phyloP scores from a whole-genome alignment of 2,888 invertebrate genomes.

The Corythucha ciliata region DNA sequence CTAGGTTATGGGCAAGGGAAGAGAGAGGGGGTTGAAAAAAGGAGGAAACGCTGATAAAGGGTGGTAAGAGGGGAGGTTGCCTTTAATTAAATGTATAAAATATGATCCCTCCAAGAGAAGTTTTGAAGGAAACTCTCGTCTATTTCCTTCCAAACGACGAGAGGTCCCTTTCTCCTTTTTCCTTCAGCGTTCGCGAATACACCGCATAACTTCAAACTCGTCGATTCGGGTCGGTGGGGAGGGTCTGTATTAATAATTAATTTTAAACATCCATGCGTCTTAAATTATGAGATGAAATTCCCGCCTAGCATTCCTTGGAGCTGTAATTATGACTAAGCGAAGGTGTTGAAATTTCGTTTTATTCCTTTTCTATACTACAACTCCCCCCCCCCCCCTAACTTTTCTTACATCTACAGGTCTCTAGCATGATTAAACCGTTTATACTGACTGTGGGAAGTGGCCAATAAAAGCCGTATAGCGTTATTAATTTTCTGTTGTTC shows the following conservation, averaged over 20 bases:
- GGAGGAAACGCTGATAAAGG: slow-evolving; percentile 24
- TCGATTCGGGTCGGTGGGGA: not conserved
- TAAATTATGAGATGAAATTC: slow-evolving; percentile 18
- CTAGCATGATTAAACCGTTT: too few species aligned
- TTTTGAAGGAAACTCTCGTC: slow-evolving; percentile 22
- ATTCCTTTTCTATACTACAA: too few species aligned
- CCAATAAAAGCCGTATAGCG: slow-evolving; percentile 22
- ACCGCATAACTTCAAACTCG: not conserved
- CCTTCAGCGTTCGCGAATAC: slow-evolving; percentile 10
- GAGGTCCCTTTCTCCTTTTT: not conserved
- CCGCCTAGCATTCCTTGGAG: too few species aligned
- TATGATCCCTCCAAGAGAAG: slow-evolving; percentile 29
- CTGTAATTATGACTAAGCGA: not conserved
- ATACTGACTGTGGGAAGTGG: slow-evolving; percentile 21
- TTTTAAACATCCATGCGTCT: slow-evolving; percentile 26
- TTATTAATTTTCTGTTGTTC: slow-evolving; percentile 23
- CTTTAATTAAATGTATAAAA: slow-evolving; percentile 36
- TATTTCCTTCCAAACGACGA: slow-evolving; percentile 12
- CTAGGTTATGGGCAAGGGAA: not conserved
- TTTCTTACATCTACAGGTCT: too few species aligned
- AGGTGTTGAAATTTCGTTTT: not conserved
- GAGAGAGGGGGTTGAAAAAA: not conserved
- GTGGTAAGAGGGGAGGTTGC: slow-evolving; percentile 14
- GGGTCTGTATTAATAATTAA: slow-evolving; percentile 28
- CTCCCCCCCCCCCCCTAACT: too few species aligned